Evolutionary conservation across 2,888 invertebrate species (phyloP).

Genomic region (Dynastes hyllus): DNA sequence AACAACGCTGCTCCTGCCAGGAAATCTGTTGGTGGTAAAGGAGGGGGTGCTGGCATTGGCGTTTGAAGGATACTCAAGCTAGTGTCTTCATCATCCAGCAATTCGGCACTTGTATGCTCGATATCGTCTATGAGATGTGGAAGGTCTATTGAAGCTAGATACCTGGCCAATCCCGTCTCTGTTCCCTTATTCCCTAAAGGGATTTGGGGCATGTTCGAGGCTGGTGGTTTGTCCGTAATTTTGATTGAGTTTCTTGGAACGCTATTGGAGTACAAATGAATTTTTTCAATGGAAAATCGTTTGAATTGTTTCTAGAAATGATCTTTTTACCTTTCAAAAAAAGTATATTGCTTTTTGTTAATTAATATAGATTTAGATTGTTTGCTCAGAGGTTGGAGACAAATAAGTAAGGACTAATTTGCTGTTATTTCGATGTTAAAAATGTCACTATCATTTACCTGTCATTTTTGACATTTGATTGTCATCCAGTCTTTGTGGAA

Average conservation of each 20-base stretch:
- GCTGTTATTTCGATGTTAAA: no score
- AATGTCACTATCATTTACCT: no score
- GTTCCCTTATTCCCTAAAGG: slow-evolving; percentile 46
- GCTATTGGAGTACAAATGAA: no score
- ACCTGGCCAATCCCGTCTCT: slow-evolving; percentile 51
- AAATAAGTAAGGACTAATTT: no score
- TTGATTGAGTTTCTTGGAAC: slow-evolving; percentile 1
- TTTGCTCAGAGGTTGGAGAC: no score
- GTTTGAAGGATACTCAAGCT: slow-evolving; percentile 48
- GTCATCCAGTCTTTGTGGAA: no score
- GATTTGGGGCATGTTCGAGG: slow-evolving; percentile 50
- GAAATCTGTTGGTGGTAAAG: slow-evolving; percentile 50
- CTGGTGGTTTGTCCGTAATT: slow-evolving; percentile 46
- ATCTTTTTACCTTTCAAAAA: no score
- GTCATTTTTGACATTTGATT: no score
- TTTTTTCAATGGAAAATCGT: no score
- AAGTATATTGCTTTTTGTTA: no score
- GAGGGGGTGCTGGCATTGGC: slow-evolving; percentile 50
- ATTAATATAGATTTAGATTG: no score
- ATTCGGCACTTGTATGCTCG: slow-evolving; percentile 51
- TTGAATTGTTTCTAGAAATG: no score
- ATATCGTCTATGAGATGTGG: slow-evolving; percentile 53
- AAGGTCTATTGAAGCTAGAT: slow-evolving; percentile 50
- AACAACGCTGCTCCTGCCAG: slow-evolving; percentile 48
- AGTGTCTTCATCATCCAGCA: slow-evolving; percentile 51